Evolutionary conservation across 2,113 vertebrate species (phyloP).

Genomic region (Mirza zaza): DNA sequence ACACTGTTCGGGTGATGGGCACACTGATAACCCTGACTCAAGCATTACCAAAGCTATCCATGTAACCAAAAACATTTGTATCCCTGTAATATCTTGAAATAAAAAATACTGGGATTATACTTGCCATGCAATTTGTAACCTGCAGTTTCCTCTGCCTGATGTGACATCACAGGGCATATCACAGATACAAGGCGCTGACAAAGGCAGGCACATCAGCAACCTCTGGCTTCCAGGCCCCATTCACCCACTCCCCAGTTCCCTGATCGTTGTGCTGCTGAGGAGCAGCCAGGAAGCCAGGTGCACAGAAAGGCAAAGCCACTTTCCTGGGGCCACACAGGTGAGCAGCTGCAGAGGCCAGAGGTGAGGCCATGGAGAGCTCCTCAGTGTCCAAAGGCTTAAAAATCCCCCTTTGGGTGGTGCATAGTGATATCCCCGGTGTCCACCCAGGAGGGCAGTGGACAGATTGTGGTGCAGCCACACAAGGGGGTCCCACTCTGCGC

Average conservation of each 20-base stretch:
- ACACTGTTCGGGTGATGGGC: no score
- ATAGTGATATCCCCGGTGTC: neutral
- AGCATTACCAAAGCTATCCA: no score
- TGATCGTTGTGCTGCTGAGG: neutral
- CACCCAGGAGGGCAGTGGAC: no score
- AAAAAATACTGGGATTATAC: neutral
- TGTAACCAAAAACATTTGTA: no score
- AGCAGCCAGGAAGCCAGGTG: neutral
- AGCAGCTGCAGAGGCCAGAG: neutral
- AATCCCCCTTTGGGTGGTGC: neutral
- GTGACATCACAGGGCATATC: no score
- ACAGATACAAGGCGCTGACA: neutral
- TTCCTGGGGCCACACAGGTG: neutral
- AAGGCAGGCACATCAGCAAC: neutral
- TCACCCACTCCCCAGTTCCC: neutral
- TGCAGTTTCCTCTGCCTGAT: neutral
- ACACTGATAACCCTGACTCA: no score
- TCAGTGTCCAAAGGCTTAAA: neutral
- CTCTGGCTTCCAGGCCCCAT: neutral
- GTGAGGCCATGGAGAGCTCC: neutral
- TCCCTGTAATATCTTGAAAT: no score
- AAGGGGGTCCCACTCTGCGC: fast-evolving
- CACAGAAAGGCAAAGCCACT: neutral
- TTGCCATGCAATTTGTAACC: neutral
- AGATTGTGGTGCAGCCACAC: fast-evolving